These are phyloP conservation scores for Ancistrus triradiatus DNA, from an alignment of 2,113 vertebrate genomes.

Conservation along the genomic window DNA sequence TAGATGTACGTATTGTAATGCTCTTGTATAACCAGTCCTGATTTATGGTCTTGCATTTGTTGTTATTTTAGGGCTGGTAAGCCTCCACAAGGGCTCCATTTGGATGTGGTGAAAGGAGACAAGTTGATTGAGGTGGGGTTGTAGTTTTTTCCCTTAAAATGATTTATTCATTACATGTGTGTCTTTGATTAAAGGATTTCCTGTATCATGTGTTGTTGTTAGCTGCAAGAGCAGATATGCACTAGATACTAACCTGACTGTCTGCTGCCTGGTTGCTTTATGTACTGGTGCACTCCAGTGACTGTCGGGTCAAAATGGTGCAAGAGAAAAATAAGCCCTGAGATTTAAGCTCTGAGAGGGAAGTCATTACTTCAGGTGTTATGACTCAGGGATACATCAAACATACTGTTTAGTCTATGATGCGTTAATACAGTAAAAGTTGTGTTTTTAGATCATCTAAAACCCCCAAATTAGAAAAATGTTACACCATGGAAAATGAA, in stretches of 20 bases:
- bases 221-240: conserved; percentile 50
- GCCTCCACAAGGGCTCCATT: conserved; percentile 90
- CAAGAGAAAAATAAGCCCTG: conserved; percentile 78
- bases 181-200: background rate
- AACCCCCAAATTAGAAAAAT: too few species aligned
- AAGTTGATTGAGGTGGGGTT: conserved; percentile 90
- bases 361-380: conserved; percentile 80
- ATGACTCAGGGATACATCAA: conserved; percentile 97
- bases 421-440: too few species aligned
- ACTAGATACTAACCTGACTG: conserved; percentile 90
- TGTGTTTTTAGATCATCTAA: too few species aligned
- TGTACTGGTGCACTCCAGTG: conserved; percentile 67
- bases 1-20: background rate
- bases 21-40: background rate
- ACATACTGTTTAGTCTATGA: too few species aligned
- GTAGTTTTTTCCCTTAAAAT: too few species aligned
- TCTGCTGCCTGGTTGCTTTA: conserved; percentile 63
- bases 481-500: too few species aligned
- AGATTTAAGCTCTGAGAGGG: conserved; percentile 88
- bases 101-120: conserved; percentile 98
- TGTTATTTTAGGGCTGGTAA: conserved; percentile 89
- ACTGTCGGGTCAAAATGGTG: conserved; percentile 83
- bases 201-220: background rate
- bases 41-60: background rate
- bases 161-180: too few species aligned